Conservation (phyloP, 2,797 vertebrate species). For the Myotis daubentonii region DNA sequence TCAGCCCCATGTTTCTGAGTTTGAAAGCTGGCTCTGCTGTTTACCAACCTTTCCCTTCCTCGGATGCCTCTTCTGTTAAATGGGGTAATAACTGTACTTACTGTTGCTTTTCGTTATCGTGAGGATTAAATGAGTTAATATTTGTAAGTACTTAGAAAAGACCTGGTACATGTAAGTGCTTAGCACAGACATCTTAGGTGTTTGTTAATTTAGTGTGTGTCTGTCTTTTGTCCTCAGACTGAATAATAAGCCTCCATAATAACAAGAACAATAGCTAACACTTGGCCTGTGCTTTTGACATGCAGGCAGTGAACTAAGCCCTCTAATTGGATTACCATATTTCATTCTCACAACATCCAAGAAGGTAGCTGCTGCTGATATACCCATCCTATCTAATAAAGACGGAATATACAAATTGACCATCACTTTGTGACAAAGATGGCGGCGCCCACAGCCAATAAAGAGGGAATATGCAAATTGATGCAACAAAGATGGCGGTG, state of each 20-base stretch:
- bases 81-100: background rate
- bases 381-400: background rate
- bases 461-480: too few relatives aligned
- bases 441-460: too few relatives aligned
- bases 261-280: background rate
- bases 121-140: background rate
- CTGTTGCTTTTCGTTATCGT: background rate
- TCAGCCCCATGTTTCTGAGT: accelerated
- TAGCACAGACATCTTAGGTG: background rate
- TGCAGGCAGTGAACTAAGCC: background rate
- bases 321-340: slow-evolving; percentile 32
- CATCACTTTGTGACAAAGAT: too few relatives aligned
- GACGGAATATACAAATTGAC: too few relatives aligned
- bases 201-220: background rate
- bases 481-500: too few relatives aligned
- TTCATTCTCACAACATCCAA: background rate
- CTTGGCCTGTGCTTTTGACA: background rate
- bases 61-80: background rate
- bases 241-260: background rate
- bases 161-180: background rate
- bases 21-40: background rate
- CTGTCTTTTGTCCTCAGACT: background rate
- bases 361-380: background rate
- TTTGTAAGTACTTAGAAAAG: background rate
- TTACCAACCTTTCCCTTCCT: background rate